phyloP scores from a whole-genome alignment of 2,113 vertebrate genomes.

The Pimephales promelas region DNA sequence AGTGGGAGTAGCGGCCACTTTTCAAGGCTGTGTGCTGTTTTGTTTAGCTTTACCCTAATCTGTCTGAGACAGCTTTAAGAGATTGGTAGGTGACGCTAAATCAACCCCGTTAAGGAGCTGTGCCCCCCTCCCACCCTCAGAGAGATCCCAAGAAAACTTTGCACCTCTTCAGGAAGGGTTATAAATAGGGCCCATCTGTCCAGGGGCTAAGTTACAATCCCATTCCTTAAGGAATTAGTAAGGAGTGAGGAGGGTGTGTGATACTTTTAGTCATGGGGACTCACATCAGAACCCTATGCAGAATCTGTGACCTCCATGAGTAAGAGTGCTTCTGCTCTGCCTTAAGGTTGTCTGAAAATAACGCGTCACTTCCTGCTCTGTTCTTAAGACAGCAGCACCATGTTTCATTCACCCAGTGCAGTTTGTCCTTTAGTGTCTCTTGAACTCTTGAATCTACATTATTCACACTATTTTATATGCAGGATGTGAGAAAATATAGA shows the following conservation, averaged over 20 bases:
- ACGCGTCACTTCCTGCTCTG: background rate
- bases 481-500: background rate
- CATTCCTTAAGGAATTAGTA: constrained; percentile 71
- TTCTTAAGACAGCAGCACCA: constrained; percentile 7
- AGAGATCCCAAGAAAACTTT: constrained; percentile 80
- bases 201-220: constrained; percentile 75
- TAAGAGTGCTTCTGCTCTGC: constrained; percentile 16
- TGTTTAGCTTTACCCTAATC: constrained; percentile 72
- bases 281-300: constrained; percentile 22
- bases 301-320: constrained; percentile 38
- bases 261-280: background rate
- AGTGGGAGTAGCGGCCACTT: background rate
- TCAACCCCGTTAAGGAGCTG: constrained; percentile 77
- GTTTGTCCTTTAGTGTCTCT: background rate
- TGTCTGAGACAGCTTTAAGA: constrained; percentile 55
- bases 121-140: constrained; percentile 56
- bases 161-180: constrained; percentile 72
- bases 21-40: constrained; percentile 65
- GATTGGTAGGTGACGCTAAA: constrained; percentile 57
- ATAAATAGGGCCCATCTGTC: constrained; percentile 82
- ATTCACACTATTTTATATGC: background rate
- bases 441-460: background rate
- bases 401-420: background rate
- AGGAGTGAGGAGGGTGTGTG: constrained; percentile 8
- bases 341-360: constrained; percentile 40